Conservation (phyloP, 2,113 vertebrate species). For the Silurus meridionalis region DNA sequence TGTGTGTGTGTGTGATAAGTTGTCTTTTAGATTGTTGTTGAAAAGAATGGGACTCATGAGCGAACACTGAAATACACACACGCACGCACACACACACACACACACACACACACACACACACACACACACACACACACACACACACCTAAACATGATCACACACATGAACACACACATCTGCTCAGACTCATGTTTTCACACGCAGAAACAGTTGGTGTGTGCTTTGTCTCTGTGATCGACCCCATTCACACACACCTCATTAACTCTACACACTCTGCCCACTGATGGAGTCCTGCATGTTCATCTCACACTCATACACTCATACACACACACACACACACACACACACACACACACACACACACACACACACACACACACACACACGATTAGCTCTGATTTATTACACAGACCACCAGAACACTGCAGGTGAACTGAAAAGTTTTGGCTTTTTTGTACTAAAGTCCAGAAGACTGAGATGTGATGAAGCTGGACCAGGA, state of each 20-base stretch:
- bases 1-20: conserved; percentile 25
- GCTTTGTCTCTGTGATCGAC: conserved; percentile 47
- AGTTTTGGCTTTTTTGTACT: not conserved
- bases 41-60: not conserved
- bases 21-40: not conserved
- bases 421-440: not conserved
- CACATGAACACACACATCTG: conserved; percentile 27
- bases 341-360: not conserved
- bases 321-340: not conserved
- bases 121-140: conserved; percentile 14
- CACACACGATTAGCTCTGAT: conserved; percentile 2
- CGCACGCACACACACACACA: not conserved
- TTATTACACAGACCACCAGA: not conserved
- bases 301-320: conserved; percentile 22
- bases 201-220: conserved; percentile 44
- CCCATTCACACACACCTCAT: conserved; percentile 39
- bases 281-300: conserved; percentile 41
- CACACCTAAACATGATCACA: too few species aligned
- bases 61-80: too few species aligned
- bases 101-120: not conserved
- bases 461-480: not conserved
- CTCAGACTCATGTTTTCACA: conserved; percentile 34
- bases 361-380: not conserved
- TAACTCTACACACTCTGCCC: conserved; percentile 39
- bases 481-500: too few species aligned